Evolutionary conservation across 2,113 vertebrate genomes (phyloP).

Genomic region (Semicossyphus pulcher): DNA sequence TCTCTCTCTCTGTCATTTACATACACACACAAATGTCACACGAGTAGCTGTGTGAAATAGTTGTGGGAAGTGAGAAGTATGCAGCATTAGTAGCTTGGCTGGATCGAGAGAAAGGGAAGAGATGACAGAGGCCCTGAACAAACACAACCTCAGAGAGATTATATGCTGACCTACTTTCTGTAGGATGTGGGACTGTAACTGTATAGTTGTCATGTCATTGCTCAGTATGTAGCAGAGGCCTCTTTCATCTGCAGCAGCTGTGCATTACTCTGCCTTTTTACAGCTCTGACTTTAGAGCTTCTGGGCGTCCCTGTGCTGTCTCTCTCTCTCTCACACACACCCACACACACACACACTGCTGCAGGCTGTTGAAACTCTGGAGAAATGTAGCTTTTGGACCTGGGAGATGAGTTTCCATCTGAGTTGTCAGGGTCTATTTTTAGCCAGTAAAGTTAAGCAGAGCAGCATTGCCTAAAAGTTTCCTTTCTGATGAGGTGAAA

Average conservation of each 20-base stretch:
- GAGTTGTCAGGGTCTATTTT: neutral
- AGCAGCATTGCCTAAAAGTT: neutral
- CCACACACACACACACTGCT: neutral
- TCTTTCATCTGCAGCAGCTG: slow-evolving; percentile 3
- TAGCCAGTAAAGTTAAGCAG: neutral
- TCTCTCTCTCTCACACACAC: no score
- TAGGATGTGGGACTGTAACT: neutral
- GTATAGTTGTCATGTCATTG: slow-evolving; percentile 2
- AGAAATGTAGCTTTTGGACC: neutral
- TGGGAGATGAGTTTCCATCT: neutral
- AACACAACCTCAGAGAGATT: neutral
- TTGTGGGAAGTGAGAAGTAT: slow-evolving; percentile 37
- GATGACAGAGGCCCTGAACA: neutral
- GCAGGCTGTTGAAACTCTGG: neutral
- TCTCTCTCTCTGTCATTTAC: neutral
- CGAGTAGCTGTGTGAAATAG: neutral
- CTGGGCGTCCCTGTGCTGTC: neutral
- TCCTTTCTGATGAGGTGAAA: neutral
- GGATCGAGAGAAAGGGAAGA: neutral
- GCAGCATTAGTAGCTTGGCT: slow-evolving; percentile 17
- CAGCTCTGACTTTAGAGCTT: neutral
- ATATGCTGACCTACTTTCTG: slow-evolving; percentile 18
- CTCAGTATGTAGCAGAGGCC: neutral
- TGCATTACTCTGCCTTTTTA: neutral
- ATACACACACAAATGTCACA: neutral